phyloP scores from a whole-genome alignment of 2,113 vertebrate genomes.

The Spea multiplicata region DNA sequence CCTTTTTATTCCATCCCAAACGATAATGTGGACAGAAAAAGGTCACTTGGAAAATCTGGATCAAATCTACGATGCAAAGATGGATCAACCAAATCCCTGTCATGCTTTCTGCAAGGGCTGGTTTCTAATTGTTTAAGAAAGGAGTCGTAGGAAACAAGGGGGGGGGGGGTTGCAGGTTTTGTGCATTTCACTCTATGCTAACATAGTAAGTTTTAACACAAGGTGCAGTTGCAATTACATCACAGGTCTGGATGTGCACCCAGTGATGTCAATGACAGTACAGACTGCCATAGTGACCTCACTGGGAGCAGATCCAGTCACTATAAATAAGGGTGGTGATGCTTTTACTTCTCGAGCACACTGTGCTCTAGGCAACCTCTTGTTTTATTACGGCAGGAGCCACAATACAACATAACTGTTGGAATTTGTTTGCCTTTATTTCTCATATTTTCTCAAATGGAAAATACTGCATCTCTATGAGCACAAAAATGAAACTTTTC shows the following conservation, averaged over 20 bases:
- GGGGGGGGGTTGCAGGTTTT: not conserved
- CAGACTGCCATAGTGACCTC: conserved; percentile 36
- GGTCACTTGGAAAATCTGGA: conserved; percentile 43
- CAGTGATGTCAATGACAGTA: conserved; percentile 43
- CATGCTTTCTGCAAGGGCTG: conserved; percentile 2
- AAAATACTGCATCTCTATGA: too few species aligned
- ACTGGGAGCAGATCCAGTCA: conserved; percentile 36
- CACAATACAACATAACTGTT: not conserved
- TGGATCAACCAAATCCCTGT: conserved; percentile 40
- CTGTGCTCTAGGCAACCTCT: conserved; percentile 38
- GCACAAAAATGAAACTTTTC: too few species aligned
- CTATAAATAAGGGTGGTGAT: conserved; percentile 45
- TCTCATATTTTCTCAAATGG: too few species aligned
- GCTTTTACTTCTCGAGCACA: conserved; percentile 19
- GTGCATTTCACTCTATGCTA: not conserved
- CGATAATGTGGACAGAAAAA: conserved; percentile 26
- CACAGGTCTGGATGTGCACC: conserved; percentile 26
- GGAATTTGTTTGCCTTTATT: too few species aligned
- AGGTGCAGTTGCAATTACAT: not conserved
- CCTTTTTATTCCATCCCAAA: conserved; percentile 22
- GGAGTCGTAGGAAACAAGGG: not conserved
- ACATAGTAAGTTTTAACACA: conserved; percentile 5
- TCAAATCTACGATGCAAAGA: conserved; percentile 35
- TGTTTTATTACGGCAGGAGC: conserved; percentile 42
- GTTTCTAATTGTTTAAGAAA: not conserved